Evolutionary conservation across 2,113 vertebrate species (phyloP).

Genomic region (Arizona elegans): DNA sequence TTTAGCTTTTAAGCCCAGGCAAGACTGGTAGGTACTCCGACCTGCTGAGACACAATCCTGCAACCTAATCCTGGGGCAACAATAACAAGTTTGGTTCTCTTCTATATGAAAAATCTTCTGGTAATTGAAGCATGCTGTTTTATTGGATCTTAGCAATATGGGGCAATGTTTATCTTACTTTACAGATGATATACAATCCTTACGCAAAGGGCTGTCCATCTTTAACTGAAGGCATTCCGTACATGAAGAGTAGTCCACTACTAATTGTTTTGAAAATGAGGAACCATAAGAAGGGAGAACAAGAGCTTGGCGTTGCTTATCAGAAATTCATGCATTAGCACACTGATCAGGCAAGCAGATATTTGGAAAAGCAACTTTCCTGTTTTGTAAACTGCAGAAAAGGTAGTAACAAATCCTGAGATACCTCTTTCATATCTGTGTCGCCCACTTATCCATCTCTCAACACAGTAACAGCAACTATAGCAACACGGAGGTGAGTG

Average conservation of each 20-base stretch:
- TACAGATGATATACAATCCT: not conserved
- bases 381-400: not conserved
- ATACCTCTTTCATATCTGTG: not conserved
- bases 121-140: not conserved
- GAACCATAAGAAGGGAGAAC: not conserved
- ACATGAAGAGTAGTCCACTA: not conserved
- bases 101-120: not conserved
- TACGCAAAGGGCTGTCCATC: not conserved
- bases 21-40: not conserved
- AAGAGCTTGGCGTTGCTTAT: not conserved
- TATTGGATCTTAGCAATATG: not conserved
- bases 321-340: not conserved
- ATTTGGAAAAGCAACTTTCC: not conserved
- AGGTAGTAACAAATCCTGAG: not conserved
- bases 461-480: conserved; percentile 3
- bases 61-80: not conserved
- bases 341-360: not conserved
- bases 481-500: not conserved
- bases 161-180: not conserved
- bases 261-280: not conserved
- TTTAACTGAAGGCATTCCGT: not conserved
- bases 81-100: not conserved
- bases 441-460: not conserved
- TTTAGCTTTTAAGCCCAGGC: not conserved
- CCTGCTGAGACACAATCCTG: not conserved